Evolutionary conservation across 2,888 invertebrate species (phyloP).

Genomic region (Axea sp.): DNA sequence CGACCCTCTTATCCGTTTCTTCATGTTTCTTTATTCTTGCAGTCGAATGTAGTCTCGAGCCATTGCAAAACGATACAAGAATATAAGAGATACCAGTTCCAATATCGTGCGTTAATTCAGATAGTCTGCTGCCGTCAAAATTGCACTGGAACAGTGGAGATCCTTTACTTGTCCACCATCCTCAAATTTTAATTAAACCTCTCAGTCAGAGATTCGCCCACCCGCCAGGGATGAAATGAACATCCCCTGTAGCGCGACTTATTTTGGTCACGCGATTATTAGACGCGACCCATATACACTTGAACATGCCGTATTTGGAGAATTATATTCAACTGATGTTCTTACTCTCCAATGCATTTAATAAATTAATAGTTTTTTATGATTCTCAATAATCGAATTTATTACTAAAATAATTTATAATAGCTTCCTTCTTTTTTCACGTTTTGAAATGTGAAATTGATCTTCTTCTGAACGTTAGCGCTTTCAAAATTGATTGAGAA

Average conservation of each 20-base stretch:
- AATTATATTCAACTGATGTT: constrained; percentile 35
- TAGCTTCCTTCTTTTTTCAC: no score
- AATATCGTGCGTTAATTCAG: constrained; percentile 62
- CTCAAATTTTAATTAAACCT: constrained; percentile 70
- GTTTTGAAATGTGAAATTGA: no score
- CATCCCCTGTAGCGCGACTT: constrained; percentile 69
- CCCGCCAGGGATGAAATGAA: constrained; percentile 71
- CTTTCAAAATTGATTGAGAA: no score
- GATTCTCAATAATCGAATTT: constrained; percentile 19
- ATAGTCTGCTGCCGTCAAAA: constrained; percentile 47
- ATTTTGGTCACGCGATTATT: constrained; percentile 72
- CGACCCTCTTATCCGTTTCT: constrained; percentile 27
- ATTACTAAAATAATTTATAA: constrained; percentile 26
- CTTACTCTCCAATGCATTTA: constrained; percentile 18
- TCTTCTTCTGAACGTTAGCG: no score
- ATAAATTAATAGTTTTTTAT: not conserved
- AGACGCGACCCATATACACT: constrained; percentile 66
- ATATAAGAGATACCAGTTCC: constrained; percentile 63
- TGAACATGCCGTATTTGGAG: constrained; percentile 12
- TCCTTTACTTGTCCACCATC: constrained; percentile 49
- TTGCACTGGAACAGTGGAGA: constrained; percentile 26
- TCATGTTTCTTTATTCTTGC: constrained; percentile 37
- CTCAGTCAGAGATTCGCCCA: constrained; percentile 65
- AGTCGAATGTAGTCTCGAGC: constrained; percentile 23
- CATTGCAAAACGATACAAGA: constrained; percentile 42